Conservation (phyloP, 2,888 invertebrate genomes). For the Isoperla grammatica region DNA sequence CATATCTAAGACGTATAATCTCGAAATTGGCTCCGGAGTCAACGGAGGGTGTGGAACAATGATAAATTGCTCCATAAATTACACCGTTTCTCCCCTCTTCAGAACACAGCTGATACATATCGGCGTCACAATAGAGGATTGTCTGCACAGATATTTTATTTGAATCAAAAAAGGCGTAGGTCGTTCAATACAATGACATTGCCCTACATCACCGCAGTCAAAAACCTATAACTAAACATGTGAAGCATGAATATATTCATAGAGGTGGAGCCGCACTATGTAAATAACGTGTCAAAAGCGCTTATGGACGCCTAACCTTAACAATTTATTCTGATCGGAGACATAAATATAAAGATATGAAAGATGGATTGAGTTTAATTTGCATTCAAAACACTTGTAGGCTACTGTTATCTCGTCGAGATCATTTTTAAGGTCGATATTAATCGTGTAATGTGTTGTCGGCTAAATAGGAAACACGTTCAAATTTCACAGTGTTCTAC, state of each 20-base stretch:
- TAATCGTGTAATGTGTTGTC: not conserved
- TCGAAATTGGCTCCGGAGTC: conserved; percentile 49
- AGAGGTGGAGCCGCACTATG: conserved; percentile 20
- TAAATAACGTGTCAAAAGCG: conserved; percentile 26
- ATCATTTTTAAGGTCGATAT: not conserved
- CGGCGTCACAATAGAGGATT: conserved; percentile 26
- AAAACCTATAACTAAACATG: conserved; percentile 21
- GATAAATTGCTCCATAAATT: conserved; percentile 49
- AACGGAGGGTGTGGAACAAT: conserved; percentile 46
- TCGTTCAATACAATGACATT: conserved; percentile 20
- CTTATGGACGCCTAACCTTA: conserved; percentile 17
- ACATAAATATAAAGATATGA: conserved; percentile 6
- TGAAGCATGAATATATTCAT: conserved; percentile 26
- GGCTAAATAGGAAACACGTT: no score
- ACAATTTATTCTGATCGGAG: conserved; percentile 1
- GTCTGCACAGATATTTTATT: conserved; percentile 25
- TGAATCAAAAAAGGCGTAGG: conserved; percentile 23
- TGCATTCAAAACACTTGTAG: conserved; percentile 20
- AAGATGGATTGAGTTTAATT: conserved; percentile 12
- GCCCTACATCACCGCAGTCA: conserved; percentile 18
- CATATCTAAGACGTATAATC: conserved; percentile 49
- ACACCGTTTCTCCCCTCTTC: conserved; percentile 36
- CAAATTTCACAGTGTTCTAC: no score
- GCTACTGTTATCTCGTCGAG: not conserved
- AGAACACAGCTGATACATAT: conserved; percentile 26